Evolutionary conservation across 2,797 vertebrate genomes (phyloP).

Genomic region (Enteromius paludinosus): DNA sequence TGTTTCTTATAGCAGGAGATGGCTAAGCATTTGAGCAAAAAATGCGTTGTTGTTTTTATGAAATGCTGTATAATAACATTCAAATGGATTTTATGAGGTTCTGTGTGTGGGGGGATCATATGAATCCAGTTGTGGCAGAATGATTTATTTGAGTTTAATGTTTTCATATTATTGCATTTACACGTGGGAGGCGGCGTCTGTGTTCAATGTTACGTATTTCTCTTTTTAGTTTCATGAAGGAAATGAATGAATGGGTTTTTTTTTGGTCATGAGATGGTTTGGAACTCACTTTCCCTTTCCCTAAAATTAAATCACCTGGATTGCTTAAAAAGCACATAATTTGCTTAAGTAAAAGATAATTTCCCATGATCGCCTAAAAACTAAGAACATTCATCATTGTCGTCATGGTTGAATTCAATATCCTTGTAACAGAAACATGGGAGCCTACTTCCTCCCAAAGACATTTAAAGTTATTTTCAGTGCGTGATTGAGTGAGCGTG

Average conservation of each 20-base stretch:
- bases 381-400: not conserved
- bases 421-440: not conserved
- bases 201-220: slow-evolving; percentile 68
- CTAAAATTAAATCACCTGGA: slow-evolving; percentile 14
- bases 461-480: slow-evolving; percentile 11
- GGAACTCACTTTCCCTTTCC: slow-evolving; percentile 51
- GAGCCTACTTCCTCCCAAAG: not conserved
- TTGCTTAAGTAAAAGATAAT: slow-evolving; percentile 6
- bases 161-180: slow-evolving; percentile 72
- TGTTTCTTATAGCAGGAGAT: slow-evolving; percentile 8
- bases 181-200: slow-evolving; percentile 58
- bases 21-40: slow-evolving; percentile 46
- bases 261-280: slow-evolving; percentile 61
- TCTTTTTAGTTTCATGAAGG: slow-evolving; percentile 63
- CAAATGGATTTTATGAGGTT: slow-evolving; percentile 60
- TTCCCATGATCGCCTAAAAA: not conserved
- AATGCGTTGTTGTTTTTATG: slow-evolving; percentile 57
- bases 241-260: slow-evolving; percentile 57
- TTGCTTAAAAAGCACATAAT: not conserved
- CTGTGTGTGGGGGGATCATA: slow-evolving; percentile 60
- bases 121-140: slow-evolving; percentile 63
- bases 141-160: slow-evolving; percentile 71
- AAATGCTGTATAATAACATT: slow-evolving; percentile 62
- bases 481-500: not conserved
- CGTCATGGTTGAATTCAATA: not conserved